Evolutionary conservation across 2,888 invertebrate species (phyloP), one percentile per base, ranked within the genome.

Genomic region (Apamea crenata): DNA sequence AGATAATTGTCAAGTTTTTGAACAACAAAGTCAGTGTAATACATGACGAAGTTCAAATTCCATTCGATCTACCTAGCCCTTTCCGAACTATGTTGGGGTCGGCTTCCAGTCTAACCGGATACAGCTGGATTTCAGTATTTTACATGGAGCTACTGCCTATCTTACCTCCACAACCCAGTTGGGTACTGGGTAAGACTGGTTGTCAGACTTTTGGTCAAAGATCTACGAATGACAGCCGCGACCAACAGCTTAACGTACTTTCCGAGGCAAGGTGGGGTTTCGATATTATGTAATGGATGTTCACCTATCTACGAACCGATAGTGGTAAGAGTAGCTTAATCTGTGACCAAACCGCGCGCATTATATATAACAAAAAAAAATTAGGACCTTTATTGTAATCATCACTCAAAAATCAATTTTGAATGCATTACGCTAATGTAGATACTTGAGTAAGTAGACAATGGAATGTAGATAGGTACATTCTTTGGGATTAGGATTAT

Each of bases 341-440:
- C 16, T 0, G 5, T 0, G 18, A 50, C 7, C 1, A 18, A 6
- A 0, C 0, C 0, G 6, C 0, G 50, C 21, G 2, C 53, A 53
- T 29, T 16, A 29, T 16, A 29, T 16, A 29, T 16, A 29, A 16
- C 16, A 7, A 61, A 61, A 61, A 61, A 7, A 29, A 61, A 16
- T 25, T 59, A n/a, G 61, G 16, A 61, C 7, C 16, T 61, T 16
- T 14, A n/a, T 61, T 16, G 2, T 12, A 59, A 59, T 59, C 12
- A 59, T n/a, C 56, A 59, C 56, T 59, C 56, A n/a, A 59, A 53
- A n/a, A 59, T n/a, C 14, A 59, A 59, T 14, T 6, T 59, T 59
- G 59, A 59, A 59, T n/a, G 14, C n/a, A 12, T n/a, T 59, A 59
- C 12, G 4, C 1, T n/a, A n/a, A 61, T 29, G 29, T 29, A n/a